Percentiles rank a stretch among this genome's conserved stretches.
Conservation (phyloP, 2,113 vertebrate species). For the Manacus vitellinus region DNA sequence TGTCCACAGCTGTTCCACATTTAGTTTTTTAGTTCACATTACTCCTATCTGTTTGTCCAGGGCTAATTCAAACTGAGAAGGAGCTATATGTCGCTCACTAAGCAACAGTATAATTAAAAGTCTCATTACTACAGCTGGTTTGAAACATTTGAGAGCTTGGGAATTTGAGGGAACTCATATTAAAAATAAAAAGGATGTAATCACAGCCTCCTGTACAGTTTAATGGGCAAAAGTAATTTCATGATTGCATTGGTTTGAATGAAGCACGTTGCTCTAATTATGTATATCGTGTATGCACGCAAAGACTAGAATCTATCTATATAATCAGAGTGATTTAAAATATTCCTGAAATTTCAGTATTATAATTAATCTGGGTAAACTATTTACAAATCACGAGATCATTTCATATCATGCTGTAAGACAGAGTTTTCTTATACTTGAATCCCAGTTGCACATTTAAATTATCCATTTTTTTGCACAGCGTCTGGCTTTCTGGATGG, state of each 20-base stretch:
- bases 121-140: slow-evolving; percentile 44
- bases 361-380: slow-evolving; percentile 12
- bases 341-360: slow-evolving; percentile 9
- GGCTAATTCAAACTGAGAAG: slow-evolving; percentile 44
- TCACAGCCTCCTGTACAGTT: slow-evolving; percentile 44
- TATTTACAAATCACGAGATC: not conserved
- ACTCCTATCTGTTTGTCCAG: slow-evolving; percentile 38
- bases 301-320: slow-evolving; percentile 2
- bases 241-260: slow-evolving; percentile 45
- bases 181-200: slow-evolving; percentile 53
- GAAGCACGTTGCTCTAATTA: slow-evolving; percentile 49
- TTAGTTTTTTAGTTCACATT: slow-evolving; percentile 33
- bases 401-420: not conserved
- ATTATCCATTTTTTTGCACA: not conserved
- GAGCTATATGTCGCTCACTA: slow-evolving; percentile 11
- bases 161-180: slow-evolving; percentile 27
- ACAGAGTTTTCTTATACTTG: not conserved
- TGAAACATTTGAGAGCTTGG: slow-evolving; percentile 39
- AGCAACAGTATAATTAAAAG: slow-evolving; percentile 32
- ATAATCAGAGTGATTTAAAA: slow-evolving; percentile 34
- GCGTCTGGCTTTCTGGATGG: not conserved
- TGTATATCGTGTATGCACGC: not conserved
- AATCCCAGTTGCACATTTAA: not conserved
- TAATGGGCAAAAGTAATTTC: slow-evolving; percentile 50
- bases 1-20: slow-evolving; percentile 40